Percentiles rank a stretch among this genome's conserved stretches.
phyloP scores from a whole-genome alignment of 2,113 vertebrate species.

The Sander lucioperca region DNA sequence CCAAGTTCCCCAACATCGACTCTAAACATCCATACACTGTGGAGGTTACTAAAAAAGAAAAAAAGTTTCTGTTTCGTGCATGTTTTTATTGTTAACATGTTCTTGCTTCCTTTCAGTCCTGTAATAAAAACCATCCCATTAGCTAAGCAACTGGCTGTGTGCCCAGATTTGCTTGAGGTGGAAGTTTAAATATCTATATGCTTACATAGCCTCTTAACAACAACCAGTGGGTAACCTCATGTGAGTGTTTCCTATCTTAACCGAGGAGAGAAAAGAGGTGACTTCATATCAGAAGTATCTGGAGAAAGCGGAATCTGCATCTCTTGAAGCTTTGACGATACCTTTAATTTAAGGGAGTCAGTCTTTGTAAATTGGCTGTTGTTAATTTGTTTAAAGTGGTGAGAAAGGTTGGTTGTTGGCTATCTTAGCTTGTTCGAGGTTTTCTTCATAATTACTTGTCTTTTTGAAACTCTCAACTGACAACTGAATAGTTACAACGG shows the following conservation, averaged over 20 bases:
- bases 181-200: slow-evolving; percentile 65
- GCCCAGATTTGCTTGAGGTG: slow-evolving; percentile 57
- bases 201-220: slow-evolving; percentile 56
- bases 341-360: slow-evolving; percentile 23
- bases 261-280: slow-evolving; percentile 25
- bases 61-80: slow-evolving; percentile 13
- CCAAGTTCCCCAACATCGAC: slow-evolving; percentile 49
- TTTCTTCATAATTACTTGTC: neutral
- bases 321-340: slow-evolving; percentile 21
- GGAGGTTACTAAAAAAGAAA: slow-evolving; percentile 14
- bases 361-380: slow-evolving; percentile 12
- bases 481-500: neutral
- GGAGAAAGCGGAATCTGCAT: slow-evolving; percentile 28
- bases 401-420: neutral
- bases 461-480: neutral
- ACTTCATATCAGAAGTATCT: slow-evolving; percentile 58
- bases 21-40: slow-evolving; percentile 4
- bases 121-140: slow-evolving; percentile 71
- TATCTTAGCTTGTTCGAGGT: slow-evolving; percentile 1
- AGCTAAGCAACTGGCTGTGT: slow-evolving; percentile 60
- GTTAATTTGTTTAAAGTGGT: slow-evolving; percentile 17
- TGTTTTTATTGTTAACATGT: slow-evolving; percentile 42
- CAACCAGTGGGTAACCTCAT: slow-evolving; percentile 60
- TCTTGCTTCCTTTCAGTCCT: slow-evolving; percentile 44
- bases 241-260: slow-evolving; percentile 47